Evolutionary conservation across 2,797 vertebrate species (phyloP), one percentile per base, ranked within the genome.

Genomic region (Mareca strepera): DNA sequence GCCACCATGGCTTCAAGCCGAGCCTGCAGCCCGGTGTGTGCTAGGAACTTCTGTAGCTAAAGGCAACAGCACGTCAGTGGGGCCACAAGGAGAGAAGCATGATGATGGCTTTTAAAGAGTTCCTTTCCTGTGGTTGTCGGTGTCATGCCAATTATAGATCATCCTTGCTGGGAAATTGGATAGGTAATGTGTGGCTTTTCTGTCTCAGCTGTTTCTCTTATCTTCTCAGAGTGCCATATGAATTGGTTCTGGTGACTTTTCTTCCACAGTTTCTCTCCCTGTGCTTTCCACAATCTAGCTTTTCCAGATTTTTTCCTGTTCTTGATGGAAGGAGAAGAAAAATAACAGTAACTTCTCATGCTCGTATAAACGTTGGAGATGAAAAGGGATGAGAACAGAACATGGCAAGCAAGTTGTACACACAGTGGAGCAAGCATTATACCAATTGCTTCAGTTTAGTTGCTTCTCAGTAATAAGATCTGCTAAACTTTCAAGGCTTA

Each of bases 351-450:
- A 92, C 86, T 94, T 91, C 82, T 87, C 55, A 69, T 82, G 92
- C 73, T 95, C 59, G 1, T 66, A 83, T 59, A 87, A 95, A 87
- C 94, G 86, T 53, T 59, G 5, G 84, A 96, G 92, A 95, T 96
- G 87, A 96, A 96, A 97, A 89, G 8, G 31, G 91, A 91, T 88
- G 82, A 95, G 89, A 96, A 95, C 58, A 81, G 89, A 94, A 96
- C 91, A 92, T 95, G 95, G 96, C 95, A 95, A 86, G 91, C 6
- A 1, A 91, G 84, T 88, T 95, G 94, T 97, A 96, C 85, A 52
- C 92, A 17, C 41, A 56, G 74, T 59, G 86, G 91, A 96, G 81
- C 84, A 91, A 73, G 88, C 84, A 81, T 95, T 96, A 85, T 53
- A 91, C 37, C 95, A 94, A 89, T 96, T 97, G 84, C 91, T 92